Evolutionary conservation across 1,140 invertebrate species (phyloP), one percentile per base, ranked within the genome.

Genomic region (Phocides pigmalion): DNA sequence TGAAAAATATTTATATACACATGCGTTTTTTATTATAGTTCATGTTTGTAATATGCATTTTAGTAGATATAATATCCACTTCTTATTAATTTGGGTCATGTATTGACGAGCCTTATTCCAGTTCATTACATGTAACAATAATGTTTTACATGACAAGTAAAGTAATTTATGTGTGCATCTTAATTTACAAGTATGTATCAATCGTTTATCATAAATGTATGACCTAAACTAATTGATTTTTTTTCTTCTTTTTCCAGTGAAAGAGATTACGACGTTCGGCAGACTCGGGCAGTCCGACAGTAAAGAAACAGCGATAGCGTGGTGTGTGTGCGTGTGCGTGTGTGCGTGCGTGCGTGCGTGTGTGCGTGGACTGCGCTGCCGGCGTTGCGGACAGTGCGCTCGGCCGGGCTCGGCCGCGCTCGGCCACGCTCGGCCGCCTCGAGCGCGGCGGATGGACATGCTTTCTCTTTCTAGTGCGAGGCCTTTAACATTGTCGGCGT

Each of bases 191-290:
- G n/a, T n/a, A n/a, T n/a, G n/a, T n/a, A n/a, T n/a, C n/a, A n/a
- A n/a, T n/a, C n/a, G n/a, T n/a, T n/a, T n/a, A n/a, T n/a, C n/a
- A n/a, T n/a, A n/a, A n/a, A n/a, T 22, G 20, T 22, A 3, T 22
- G 2, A 3, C 5, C 20, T 8, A 1, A 28, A 72, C 15, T 61
- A 51, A 37, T 41, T 35, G 15, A 35, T 25, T 65, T 32, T 54
- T 56, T 25, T 53, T 41, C 68, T 66, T 72, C 56, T 64, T 47
- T 66, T 79, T 76, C 3, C 83, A 89, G 87, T 89, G 87, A 89
- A 87, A 89, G 81, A 86, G 82, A 85, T 76, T 79, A 71, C 81
- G 83, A 74, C 83, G 87, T 82, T 84, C 84, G 87, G 81, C 83
- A 75, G 79, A 80, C 46, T 64, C 78, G 68, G 78, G 82, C 68